Percentiles rank a stretch among this genome's conserved stretches.
Conservation (phyloP, 2,797 vertebrate genomes). For the Schizopygopsis malacanthus region DNA sequence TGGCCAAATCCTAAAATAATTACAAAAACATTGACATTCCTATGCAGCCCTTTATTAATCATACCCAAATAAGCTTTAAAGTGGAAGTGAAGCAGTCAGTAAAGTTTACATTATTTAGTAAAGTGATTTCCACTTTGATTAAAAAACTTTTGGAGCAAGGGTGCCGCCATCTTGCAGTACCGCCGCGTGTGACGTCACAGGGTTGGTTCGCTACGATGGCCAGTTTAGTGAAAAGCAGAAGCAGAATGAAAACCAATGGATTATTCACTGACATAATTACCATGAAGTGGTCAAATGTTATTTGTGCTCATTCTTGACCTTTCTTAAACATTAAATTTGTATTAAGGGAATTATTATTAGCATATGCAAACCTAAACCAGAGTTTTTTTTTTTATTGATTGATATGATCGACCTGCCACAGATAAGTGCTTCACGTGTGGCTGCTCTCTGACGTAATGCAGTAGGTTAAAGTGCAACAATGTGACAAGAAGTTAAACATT, state of each 20-base stretch:
- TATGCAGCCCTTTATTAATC: conserved; percentile 3
- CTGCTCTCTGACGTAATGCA: background rate
- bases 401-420: background rate
- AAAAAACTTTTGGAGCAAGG: too few species aligned
- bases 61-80: background rate
- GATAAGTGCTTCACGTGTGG: background rate
- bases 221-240: background rate
- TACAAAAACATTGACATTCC: background rate
- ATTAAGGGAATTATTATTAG: background rate
- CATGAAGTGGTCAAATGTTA: background rate
- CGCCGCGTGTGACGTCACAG: too few species aligned
- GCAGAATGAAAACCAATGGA: background rate
- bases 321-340: background rate
- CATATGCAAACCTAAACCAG: background rate
- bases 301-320: background rate
- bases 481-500: conserved; percentile 18
- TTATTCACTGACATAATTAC: background rate
- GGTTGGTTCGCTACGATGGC: too few species aligned
- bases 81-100: too few species aligned
- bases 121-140: too few species aligned
- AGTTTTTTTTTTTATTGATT: background rate
- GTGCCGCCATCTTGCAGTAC: too few species aligned
- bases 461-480: background rate
- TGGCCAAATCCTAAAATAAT: conserved; percentile 13
- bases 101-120: too few species aligned